phyloP scores from a whole-genome alignment of 1,140 invertebrate genomes.

The Ips nitidus region DNA sequence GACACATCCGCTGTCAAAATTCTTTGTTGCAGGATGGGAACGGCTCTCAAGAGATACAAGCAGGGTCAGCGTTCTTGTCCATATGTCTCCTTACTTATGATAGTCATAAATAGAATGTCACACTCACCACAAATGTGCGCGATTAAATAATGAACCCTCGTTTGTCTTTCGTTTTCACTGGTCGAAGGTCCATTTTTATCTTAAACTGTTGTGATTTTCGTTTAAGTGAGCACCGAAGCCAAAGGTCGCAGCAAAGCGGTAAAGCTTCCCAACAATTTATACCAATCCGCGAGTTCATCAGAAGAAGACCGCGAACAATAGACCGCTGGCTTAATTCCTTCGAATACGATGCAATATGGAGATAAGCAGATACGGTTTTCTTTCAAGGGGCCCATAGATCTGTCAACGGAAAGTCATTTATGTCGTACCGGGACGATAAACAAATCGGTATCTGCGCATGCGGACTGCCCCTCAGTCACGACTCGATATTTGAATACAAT shows the following conservation, averaged over 20 bases:
- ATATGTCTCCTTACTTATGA: slow-evolving; percentile 38
- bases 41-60: slow-evolving; percentile 22
- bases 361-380: slow-evolving; percentile 47
- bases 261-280: slow-evolving; percentile 18
- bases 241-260: slow-evolving; percentile 13
- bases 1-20: slow-evolving; percentile 21
- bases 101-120: slow-evolving; percentile 40
- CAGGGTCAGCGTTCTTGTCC: slow-evolving; percentile 32
- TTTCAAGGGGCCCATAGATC: slow-evolving; percentile 47
- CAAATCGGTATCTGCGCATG: slow-evolving; percentile 48
- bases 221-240: not conserved
- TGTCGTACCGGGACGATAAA: slow-evolving; percentile 44
- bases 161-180: slow-evolving; percentile 22
- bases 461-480: slow-evolving; percentile 43
- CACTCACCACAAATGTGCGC: slow-evolving; percentile 36
- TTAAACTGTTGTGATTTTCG: slow-evolving; percentile 1
- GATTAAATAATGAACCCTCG: slow-evolving; percentile 29
- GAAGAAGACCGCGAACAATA: slow-evolving; percentile 26
- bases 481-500: slow-evolving; percentile 49
- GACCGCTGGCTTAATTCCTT: slow-evolving; percentile 38
- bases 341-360: slow-evolving; percentile 40
- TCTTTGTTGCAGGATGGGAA: slow-evolving; percentile 31
- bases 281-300: slow-evolving; percentile 34
- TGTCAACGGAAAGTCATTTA: slow-evolving; percentile 48
- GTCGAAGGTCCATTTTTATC: not conserved